Conservation (phyloP, 2,888 invertebrate genomes). For the Sarcophaga rosellei region DNA sequence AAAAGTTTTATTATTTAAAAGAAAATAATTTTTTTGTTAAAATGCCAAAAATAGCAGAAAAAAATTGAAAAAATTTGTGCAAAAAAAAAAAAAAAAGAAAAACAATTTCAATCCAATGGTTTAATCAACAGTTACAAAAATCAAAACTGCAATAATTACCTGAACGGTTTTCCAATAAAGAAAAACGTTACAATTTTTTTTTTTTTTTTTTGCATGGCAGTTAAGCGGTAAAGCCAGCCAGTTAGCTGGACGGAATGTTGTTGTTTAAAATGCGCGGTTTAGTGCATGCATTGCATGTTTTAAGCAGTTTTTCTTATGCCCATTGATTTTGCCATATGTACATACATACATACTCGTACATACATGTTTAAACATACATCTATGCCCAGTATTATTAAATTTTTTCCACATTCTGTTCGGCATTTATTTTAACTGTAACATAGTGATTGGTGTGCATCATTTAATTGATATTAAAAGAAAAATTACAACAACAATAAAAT, state of each 20-base stretch:
- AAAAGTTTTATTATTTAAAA: conserved; percentile 34
- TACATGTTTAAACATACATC: background rate
- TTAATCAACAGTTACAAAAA: conserved; percentile 9
- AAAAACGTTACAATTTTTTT: conserved; percentile 11
- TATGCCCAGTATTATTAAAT: too few species aligned
- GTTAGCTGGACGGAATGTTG: background rate
- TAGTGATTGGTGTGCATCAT: background rate
- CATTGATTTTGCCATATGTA: conserved; percentile 42
- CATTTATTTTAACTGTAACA: background rate
- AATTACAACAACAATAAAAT: background rate
- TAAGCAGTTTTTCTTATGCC: conserved; percentile 40
- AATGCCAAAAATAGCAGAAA: conserved; percentile 47
- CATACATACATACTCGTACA: background rate
- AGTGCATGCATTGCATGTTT: conserved; percentile 52
- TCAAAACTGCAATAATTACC: conserved; percentile 69
- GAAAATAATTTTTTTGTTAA: conserved; percentile 50
- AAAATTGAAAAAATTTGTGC: conserved; percentile 32
- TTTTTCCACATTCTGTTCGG: background rate
- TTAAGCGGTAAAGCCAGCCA: background rate
- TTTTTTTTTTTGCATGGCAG: background rate
- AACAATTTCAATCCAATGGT: conserved; percentile 25
- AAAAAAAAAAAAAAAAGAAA: conserved; percentile 34
- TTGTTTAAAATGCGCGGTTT: conserved; percentile 37
- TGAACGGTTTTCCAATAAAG: conserved; percentile 37
- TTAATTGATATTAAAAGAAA: background rate